Evolutionary conservation across 2,888 invertebrate genomes (phyloP).

Genomic region (Meliscaeva auricollis): DNA sequence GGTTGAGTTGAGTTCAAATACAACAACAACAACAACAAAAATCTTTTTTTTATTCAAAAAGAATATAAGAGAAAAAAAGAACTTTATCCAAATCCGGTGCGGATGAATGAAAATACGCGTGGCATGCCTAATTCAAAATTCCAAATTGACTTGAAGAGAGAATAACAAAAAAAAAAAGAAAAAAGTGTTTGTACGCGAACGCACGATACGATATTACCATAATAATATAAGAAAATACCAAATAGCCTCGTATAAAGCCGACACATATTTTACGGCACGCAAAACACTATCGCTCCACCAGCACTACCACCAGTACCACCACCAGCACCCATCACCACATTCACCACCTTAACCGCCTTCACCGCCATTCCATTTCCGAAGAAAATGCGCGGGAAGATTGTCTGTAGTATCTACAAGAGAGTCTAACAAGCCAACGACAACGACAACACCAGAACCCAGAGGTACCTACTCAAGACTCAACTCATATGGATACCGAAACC

Average conservation of each 20-base stretch:
- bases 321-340: slow-evolving; percentile 34
- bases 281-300: slow-evolving; percentile 47
- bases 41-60: slow-evolving; percentile 22
- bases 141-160: slow-evolving; percentile 78
- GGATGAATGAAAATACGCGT: slow-evolving; percentile 78
- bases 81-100: slow-evolving; percentile 70
- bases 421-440: slow-evolving; percentile 23
- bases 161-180: slow-evolving; percentile 5
- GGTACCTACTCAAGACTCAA: no score
- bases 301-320: slow-evolving; percentile 2
- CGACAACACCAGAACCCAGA: slow-evolving; percentile 7
- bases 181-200: slow-evolving; percentile 76
- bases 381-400: slow-evolving; percentile 75
- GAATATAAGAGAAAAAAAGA: slow-evolving; percentile 40
- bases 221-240: slow-evolving; percentile 70
- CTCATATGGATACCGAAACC: slow-evolving; percentile 18
- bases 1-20: slow-evolving; percentile 39
- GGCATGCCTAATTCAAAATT: slow-evolving; percentile 81
- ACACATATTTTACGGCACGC: slow-evolving; percentile 48
- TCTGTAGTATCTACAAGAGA: slow-evolving; percentile 47
- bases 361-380: slow-evolving; percentile 41
- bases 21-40: slow-evolving; percentile 41
- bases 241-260: slow-evolving; percentile 67
- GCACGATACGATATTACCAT: slow-evolving; percentile 67
- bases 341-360: slow-evolving; percentile 32